Percentiles rank a stretch among this genome's conserved stretches.
Conservation (phyloP, 53 echinoderm and acorn worm genomes). For the Mesocentrotus franciscanus region DNA sequence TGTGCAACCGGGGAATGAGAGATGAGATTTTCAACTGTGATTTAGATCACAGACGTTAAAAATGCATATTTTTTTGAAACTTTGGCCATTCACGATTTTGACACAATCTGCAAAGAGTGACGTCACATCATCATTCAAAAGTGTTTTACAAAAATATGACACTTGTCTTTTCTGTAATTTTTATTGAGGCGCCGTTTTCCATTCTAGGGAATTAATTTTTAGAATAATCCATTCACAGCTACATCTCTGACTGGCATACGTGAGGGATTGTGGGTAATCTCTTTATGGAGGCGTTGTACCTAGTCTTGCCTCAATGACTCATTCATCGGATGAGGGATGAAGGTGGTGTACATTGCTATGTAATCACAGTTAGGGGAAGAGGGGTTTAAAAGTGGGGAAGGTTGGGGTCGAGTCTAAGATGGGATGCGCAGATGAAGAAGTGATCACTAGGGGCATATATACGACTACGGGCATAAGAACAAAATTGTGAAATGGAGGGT, state of each 20-base stretch:
- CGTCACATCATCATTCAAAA: too few species aligned
- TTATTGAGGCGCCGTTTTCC: neutral
- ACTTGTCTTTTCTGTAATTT: neutral
- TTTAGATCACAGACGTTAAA: too few species aligned
- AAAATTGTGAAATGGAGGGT: neutral
- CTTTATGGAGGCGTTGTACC: neutral
- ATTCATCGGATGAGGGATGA: neutral
- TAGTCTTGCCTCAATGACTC: slow-evolving; percentile 15
- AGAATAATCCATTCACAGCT: neutral
- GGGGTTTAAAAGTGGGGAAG: neutral
- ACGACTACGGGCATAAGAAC: neutral
- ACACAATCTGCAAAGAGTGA: too few species aligned
- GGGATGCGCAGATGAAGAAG: neutral
- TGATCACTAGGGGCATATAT: neutral
- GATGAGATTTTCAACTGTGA: too few species aligned
- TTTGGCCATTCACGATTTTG: too few species aligned
- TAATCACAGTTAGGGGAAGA: neutral
- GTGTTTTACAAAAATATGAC: neutral
- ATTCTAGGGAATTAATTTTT: neutral
- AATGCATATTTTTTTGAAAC: too few species aligned
- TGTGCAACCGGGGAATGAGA: neutral
- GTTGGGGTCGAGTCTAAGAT: neutral
- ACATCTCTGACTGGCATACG: neutral
- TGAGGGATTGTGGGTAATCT: neutral
- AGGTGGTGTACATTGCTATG: neutral